These are phyloP conservation scores for Halocynthia roretzi DNA, from an alignment of 23 tunicate species.

Conservation along the genomic window DNA sequence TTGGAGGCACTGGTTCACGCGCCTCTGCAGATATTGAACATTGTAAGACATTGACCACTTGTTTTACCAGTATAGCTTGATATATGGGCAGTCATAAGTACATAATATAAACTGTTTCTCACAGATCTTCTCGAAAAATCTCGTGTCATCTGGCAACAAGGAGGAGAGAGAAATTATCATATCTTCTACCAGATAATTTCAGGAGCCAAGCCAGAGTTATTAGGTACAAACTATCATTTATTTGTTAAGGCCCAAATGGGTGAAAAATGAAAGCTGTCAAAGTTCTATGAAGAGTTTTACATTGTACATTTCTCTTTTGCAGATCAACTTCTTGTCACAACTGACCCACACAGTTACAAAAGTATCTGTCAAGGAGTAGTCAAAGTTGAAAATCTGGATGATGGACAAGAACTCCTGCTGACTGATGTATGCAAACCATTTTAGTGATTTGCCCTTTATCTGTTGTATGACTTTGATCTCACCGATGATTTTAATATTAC, in stretches of 20 bases:
- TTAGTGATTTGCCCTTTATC: not conserved
- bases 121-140: constrained; percentile 84
- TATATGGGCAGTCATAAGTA: too few relatives aligned
- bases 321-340: constrained; percentile 31
- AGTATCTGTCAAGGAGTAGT: constrained; percentile 26
- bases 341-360: constrained; percentile 24
- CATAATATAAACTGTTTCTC: too few relatives aligned
- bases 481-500: too few relatives aligned
- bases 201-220: constrained; percentile 77
- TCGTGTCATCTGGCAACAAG: constrained; percentile 89
- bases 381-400: constrained; percentile 21
- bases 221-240: too few relatives aligned
- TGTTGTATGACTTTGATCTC: too few relatives aligned
- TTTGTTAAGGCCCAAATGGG: too few relatives aligned
- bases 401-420: constrained; percentile 28
- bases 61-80: too few relatives aligned
- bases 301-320: not conserved
- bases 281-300: too few relatives aligned
- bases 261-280: too few relatives aligned
- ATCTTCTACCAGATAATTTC: constrained; percentile 90
- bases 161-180: constrained; percentile 84
- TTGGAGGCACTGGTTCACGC: constrained; percentile 77
- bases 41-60: too few relatives aligned
- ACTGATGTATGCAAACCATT: constrained; percentile 7
- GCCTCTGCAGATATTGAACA: constrained; percentile 95